These are phyloP conservation scores for Circaetus cinerascens DNA, from an alignment of 2,113 vertebrate species.

Conservation along the genomic window DNA sequence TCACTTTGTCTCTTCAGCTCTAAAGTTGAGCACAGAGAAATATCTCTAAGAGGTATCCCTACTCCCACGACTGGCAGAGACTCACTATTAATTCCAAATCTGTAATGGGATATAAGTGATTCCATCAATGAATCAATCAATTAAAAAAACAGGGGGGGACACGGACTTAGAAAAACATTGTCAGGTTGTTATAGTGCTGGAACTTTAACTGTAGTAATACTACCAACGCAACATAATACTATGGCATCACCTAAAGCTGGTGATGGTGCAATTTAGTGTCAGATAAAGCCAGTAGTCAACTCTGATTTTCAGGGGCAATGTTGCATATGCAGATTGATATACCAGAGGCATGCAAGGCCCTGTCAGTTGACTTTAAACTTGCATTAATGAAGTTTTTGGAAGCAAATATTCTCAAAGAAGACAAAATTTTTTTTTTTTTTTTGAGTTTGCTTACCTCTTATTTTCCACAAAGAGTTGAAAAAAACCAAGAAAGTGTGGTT, in stretches of 20 bases:
- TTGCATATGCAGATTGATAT: neutral
- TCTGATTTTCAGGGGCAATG: neutral
- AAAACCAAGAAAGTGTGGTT: accelerated
- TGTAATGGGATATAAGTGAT: neutral
- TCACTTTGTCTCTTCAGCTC: neutral
- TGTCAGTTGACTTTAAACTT: neutral
- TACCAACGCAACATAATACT: neutral
- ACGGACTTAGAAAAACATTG: neutral
- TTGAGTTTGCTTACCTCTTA: neutral
- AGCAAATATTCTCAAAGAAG: neutral
- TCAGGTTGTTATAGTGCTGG: neutral
- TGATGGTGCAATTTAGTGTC: neutral
- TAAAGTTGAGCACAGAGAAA: neutral
- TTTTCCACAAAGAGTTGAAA: neutral
- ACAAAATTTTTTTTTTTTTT: neutral
- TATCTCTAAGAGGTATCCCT: neutral
- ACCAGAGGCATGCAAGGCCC: neutral
- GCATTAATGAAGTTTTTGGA: neutral
- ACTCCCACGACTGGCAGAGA: neutral
- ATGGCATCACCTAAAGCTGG: neutral
- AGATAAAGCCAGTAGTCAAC: neutral
- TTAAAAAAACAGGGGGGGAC: neutral
- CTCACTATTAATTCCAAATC: neutral
- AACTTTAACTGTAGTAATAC: neutral
- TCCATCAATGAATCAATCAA: neutral